phyloP scores from a whole-genome alignment of 2,888 invertebrate genomes.

The Branchipolynoe longqiensis region DNA sequence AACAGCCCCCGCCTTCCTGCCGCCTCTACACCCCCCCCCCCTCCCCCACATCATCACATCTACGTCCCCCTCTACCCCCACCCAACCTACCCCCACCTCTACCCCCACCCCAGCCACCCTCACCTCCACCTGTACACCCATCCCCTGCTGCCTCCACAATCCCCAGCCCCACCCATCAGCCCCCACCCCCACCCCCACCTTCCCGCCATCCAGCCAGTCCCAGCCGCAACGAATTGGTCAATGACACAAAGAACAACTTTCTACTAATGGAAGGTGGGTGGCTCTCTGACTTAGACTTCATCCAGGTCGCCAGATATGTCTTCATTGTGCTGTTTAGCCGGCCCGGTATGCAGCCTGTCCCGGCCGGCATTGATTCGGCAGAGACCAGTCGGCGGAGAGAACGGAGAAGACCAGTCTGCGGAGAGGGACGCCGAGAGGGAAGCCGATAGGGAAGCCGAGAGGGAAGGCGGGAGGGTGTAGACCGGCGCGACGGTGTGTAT shows the following conservation, averaged over 20 bases:
- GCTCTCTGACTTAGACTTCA: slow-evolving; percentile 27
- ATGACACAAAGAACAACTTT: slow-evolving; percentile 49
- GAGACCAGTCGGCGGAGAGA: no score
- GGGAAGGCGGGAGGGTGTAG: no score
- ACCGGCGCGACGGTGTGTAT: no score
- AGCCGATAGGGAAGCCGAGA: no score
- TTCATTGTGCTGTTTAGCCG: slow-evolving; percentile 52
- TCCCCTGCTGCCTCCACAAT: neutral
- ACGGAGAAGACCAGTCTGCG: no score
- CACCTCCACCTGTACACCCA: no score
- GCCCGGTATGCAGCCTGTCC: neutral
- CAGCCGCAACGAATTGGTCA: slow-evolving; percentile 24
- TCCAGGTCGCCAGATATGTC: neutral
- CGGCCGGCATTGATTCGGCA: slow-evolving; percentile 23
- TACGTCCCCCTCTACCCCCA: neutral
- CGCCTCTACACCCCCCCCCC: no score
- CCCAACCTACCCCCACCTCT: neutral
- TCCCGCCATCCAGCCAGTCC: neutral
- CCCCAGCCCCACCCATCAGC: neutral
- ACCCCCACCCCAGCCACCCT: neutral
- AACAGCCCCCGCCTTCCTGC: no score
- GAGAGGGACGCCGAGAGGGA: no score
- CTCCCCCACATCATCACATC: neutral
- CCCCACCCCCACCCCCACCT: no score
- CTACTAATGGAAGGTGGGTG: neutral